A percentile compares a stretch with the other conserved stretches of the same genome.
Evolutionary conservation across 2,113 vertebrate species (phyloP).

Genomic region (Zosterops lateralis): DNA sequence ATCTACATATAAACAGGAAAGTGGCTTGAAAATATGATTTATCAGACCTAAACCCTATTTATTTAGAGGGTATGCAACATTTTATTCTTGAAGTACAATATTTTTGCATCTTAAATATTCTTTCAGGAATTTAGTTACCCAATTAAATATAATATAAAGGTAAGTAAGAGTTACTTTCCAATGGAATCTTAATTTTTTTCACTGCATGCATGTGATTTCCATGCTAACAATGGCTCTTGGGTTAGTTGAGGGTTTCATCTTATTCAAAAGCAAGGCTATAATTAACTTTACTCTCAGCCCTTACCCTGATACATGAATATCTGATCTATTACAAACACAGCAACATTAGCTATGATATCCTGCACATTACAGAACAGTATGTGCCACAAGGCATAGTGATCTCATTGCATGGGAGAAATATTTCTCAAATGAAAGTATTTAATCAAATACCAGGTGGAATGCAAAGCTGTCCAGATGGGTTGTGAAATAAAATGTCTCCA

Average conservation of each 20-base stretch:
- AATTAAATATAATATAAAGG: neutral
- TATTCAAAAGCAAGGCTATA: neutral
- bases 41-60: neutral
- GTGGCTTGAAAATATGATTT: neutral
- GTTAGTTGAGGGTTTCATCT: neutral
- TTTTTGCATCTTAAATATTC: neutral
- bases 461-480: neutral
- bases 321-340: neutral
- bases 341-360: neutral
- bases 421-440: conserved; percentile 50
- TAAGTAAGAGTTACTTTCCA: neutral
- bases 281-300: neutral
- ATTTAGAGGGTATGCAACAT: neutral
- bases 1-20: neutral
- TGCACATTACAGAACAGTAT: neutral
- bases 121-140: neutral
- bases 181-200: neutral
- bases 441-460: conserved; percentile 45
- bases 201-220: neutral
- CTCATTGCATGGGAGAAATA: neutral
- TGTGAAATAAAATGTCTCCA: conserved; percentile 12
- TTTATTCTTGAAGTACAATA: neutral
- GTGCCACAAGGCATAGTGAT: neutral
- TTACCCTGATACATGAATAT: neutral
- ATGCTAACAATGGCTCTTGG: neutral